Evolutionary conservation across 1,140 invertebrate genomes (phyloP), one percentile per base, ranked within the genome.

Genomic region (Pachypsylla venusta): DNA sequence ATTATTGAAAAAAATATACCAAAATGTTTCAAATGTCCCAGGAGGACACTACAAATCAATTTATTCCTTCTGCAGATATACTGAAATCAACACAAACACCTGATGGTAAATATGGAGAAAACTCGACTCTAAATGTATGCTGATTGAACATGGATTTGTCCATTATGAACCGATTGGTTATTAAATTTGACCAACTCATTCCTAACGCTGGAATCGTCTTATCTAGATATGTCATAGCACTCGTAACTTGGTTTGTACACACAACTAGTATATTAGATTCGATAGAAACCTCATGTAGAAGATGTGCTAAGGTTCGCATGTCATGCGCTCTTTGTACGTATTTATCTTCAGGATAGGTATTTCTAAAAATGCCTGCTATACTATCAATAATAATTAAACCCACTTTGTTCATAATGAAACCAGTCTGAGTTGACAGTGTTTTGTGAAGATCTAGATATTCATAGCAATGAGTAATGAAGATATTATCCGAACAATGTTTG

Each of bases 331-430:
- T 69, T 54, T 70, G 66, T 61, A 57, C 22, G 1, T 35, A 20
- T 53, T 75, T 64, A 1, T 67, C 63, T 5, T 66, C 67, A 56
- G 77, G 75, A 60, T 80, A 81, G 61, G 83, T 81, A 25, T 74
- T 73, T 26, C 84, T 75, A 67, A 83, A 87, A 25, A 83, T 69
- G 2, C 81, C 83, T 19, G 84, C 83, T 60, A 89, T 80, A 2
- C 85, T 87, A 68, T 89, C 85, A 19, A 89, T 75, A 2, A 89
- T 68, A 56, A 89, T 71, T 16, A 88, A 66, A 3, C 80, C 80
- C 54, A 87, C 42, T 48, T 19, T 48, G 42, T 48, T 48, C 16
- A 19, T 22, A 5, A 48, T 48, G n/a, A 48, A 48, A 3, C 5
- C 42, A 48, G 3, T 48, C 42, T 35, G 35, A 39, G 1, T 28